Evolutionary conservation across 2,888 invertebrate species (phyloP), one percentile per base, ranked within the genome.

Genomic region (Polyommatus icarus): DNA sequence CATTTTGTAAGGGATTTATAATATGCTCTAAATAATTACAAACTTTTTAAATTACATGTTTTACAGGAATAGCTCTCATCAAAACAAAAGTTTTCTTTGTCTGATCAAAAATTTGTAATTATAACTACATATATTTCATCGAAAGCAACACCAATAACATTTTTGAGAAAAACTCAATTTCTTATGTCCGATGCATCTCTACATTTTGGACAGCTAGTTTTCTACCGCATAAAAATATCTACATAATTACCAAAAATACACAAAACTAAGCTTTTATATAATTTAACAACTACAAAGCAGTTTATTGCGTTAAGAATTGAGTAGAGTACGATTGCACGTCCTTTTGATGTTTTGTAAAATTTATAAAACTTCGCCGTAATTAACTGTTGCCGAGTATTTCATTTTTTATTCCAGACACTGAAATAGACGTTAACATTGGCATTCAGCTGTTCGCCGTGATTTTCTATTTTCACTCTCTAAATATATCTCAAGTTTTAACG

Each of bases 341-440:
- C 78, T 76, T 81, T 80, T 78, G 72, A 75, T 78, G 77, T 78
- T 78, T 81, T 79, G 50, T 59, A 20, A 78, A 76, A 80, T 82
- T 79, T 79, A 78, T 80, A 77, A 81, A 82, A 80, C 78, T 80
- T 80, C 79, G 79, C 80, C 78, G 79, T 79, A 78, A 75, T 80
- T 78, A 78, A 80, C 76, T 79, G 78, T 80, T 80, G 79, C 78
- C 77, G 78, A 78, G 77, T 82, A 81, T 82, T 84, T 84, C 82
- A 82, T 84, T 83, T 84, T 86, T 86, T 85, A 86, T 86, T 87
- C 83, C 84, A 85, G 86, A 82, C 84, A 85, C 88, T 83, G 83
- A 89, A 90, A 91, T 91, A 90, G 86, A 87, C 82, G 85, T 87
- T 91, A 90, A 90, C 91, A 92, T 92, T 91, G 91, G 91, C 90